These are phyloP conservation scores for Muntiacus reevesi DNA, from an alignment of 2,113 vertebrate genomes.

Conservation along the genomic window DNA sequence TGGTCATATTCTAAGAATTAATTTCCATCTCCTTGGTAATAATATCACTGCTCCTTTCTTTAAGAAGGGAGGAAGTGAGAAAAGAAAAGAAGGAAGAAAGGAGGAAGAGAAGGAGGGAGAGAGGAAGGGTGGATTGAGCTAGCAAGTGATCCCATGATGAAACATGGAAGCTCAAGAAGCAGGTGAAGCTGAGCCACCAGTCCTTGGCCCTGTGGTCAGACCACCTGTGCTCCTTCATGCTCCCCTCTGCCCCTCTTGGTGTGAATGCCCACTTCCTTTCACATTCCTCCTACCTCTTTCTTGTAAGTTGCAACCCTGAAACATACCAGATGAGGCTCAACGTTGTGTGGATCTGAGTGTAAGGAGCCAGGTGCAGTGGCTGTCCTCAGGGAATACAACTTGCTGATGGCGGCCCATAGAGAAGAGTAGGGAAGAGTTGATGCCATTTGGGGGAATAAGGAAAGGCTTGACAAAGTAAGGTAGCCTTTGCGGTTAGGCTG, in stretches of 20 bases:
- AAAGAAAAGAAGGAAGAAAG: background rate
- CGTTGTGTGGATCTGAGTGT: no score
- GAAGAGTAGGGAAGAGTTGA: background rate
- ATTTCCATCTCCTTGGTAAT: background rate
- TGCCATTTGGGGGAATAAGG: no score
- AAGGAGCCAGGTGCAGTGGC: background rate
- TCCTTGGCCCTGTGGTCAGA: background rate
- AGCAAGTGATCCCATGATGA: no score
- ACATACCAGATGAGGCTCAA: background rate
- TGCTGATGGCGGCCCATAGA: background rate
- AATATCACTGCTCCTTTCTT: background rate
- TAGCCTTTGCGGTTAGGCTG: background rate
- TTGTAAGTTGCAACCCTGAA: background rate
- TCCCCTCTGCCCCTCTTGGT: background rate
- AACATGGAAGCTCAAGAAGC: background rate
- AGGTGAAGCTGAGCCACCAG: background rate
- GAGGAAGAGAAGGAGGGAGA: background rate
- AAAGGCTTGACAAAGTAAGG: background rate
- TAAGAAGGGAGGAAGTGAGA: background rate
- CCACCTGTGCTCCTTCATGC: background rate
- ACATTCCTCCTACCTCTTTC: background rate
- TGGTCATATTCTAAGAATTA: background rate
- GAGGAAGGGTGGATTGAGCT: background rate
- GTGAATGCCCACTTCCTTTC: background rate
- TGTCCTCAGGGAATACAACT: background rate